These are phyloP conservation scores for Melangyna quadrimaculata DNA, from an alignment of 2,888 invertebrate species.

Conservation along the genomic window DNA sequence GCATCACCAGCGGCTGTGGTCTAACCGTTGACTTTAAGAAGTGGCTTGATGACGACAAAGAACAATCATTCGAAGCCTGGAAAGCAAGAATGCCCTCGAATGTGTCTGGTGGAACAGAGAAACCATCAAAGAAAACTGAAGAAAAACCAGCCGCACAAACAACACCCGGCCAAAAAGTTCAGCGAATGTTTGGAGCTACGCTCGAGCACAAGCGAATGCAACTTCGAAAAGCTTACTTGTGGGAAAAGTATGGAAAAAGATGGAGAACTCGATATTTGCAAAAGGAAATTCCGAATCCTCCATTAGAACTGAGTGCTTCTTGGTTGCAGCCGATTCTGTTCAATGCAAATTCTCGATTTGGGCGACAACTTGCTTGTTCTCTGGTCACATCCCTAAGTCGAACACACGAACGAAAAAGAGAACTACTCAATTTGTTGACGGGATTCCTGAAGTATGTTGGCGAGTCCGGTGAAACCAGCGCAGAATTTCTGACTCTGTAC, in stretches of 20 bases:
- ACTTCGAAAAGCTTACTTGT: constrained; percentile 83
- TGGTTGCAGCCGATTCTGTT: constrained; percentile 97
- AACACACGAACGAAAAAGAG: constrained; percentile 85
- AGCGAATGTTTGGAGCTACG: constrained; percentile 63
- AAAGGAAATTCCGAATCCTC: constrained; percentile 78
- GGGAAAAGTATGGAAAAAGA: constrained; percentile 88
- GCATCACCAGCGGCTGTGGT: constrained; percentile 83
- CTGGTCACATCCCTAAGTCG: constrained; percentile 92
- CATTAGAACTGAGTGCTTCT: constrained; percentile 83
- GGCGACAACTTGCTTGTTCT: constrained; percentile 93
- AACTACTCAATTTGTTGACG: constrained; percentile 92
- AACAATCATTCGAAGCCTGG: constrained; percentile 88
- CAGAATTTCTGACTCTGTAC: constrained; percentile 94
- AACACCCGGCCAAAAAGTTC: constrained; percentile 37
- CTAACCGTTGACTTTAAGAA: constrained; percentile 87
- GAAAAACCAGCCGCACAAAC: constrained; percentile 34
- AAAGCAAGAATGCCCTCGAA: constrained; percentile 84
- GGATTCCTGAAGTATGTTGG: constrained; percentile 93
- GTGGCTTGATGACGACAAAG: constrained; percentile 87
- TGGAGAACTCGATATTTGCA: constrained; percentile 83
- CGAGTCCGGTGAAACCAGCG: constrained; percentile 93
- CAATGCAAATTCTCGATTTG: constrained; percentile 93
- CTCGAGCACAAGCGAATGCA: constrained; percentile 78
- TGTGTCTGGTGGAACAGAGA: constrained; percentile 74
- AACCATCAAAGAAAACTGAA: constrained; percentile 73